Evolutionary conservation across 2,888 invertebrate species (phyloP).

Genomic region (Dryadula phaetusa): DNA sequence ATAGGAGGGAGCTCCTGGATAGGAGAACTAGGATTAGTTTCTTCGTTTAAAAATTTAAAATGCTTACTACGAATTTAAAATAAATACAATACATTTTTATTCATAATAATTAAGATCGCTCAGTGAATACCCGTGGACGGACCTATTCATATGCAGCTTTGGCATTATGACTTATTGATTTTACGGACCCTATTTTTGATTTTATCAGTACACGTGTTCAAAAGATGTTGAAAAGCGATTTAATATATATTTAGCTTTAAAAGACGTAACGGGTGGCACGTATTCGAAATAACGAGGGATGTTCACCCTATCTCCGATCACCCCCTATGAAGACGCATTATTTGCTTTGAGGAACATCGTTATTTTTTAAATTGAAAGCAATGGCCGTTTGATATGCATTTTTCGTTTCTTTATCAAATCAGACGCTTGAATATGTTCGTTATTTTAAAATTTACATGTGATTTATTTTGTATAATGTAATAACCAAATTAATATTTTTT

Average conservation of each 20-base stretch:
- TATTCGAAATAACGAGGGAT: slow-evolving; percentile 71
- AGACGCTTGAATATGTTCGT: slow-evolving; percentile 29
- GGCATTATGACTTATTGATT: background rate
- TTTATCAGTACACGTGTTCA: slow-evolving; percentile 32
- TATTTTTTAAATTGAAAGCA: slow-evolving; percentile 62
- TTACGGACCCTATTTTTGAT: slow-evolving; percentile 8
- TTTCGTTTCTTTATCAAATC: slow-evolving; percentile 40
- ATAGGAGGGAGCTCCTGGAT: too few relatives aligned
- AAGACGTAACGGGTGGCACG: slow-evolving; percentile 63
- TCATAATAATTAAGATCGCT: too few relatives aligned
- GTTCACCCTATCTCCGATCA: slow-evolving; percentile 55
- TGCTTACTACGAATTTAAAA: too few relatives aligned
- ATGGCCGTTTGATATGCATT: slow-evolving; percentile 43
- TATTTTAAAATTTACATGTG: slow-evolving; percentile 30
- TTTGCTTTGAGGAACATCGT: slow-evolving; percentile 65
- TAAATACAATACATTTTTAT: too few relatives aligned
- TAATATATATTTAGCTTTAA: slow-evolving; percentile 69
- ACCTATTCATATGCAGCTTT: background rate
- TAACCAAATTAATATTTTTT: background rate
- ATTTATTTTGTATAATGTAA: slow-evolving; percentile 17
- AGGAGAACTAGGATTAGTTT: too few relatives aligned
- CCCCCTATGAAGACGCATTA: slow-evolving; percentile 70
- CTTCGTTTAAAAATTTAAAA: too few relatives aligned
- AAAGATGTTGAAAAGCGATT: slow-evolving; percentile 68
- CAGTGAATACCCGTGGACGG: too few relatives aligned